phyloP scores from a whole-genome alignment of 2,797 vertebrate species.

The Adelosebastes latens region DNA sequence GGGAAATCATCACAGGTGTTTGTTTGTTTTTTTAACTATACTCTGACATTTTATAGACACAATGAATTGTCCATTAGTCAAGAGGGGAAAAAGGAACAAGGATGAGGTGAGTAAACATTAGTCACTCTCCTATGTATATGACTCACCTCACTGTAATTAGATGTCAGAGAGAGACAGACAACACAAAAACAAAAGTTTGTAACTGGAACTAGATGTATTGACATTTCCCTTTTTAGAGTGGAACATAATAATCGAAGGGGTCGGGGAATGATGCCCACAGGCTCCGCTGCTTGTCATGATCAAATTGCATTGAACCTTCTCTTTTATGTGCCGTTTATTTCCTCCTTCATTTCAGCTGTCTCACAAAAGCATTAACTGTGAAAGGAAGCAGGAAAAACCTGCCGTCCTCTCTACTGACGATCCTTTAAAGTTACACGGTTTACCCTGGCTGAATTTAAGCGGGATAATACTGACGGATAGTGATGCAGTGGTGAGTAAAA shows the following conservation, averaged over 20 bases:
- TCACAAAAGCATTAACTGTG: neutral
- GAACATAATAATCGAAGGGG: constrained; percentile 32
- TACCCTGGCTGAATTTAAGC: neutral
- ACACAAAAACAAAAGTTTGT: constrained; percentile 28
- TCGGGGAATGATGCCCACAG: constrained; percentile 4
- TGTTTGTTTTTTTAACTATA: neutral
- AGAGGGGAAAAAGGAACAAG: neutral
- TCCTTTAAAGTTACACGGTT: neutral
- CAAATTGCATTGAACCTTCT: neutral
- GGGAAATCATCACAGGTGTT: neutral
- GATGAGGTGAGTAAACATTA: neutral
- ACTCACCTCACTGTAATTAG: neutral
- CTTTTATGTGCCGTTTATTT: neutral
- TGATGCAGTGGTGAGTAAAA: constrained; percentile 11
- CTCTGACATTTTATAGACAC: neutral
- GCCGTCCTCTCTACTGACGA: neutral
- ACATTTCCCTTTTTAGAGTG: constrained; percentile 28
- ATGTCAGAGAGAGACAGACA: neutral
- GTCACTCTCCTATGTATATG: neutral
- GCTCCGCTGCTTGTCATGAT: constrained; percentile 9
- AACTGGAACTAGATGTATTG: constrained; percentile 32
- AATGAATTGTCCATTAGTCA: neutral
- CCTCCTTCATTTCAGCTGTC: neutral
- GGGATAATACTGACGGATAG: neutral
- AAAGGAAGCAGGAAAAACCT: neutral